A percentile compares a stretch with the other conserved stretches of the same genome.
Conservation (phyloP, 2,113 vertebrate species). For the Neogale vison region DNA sequence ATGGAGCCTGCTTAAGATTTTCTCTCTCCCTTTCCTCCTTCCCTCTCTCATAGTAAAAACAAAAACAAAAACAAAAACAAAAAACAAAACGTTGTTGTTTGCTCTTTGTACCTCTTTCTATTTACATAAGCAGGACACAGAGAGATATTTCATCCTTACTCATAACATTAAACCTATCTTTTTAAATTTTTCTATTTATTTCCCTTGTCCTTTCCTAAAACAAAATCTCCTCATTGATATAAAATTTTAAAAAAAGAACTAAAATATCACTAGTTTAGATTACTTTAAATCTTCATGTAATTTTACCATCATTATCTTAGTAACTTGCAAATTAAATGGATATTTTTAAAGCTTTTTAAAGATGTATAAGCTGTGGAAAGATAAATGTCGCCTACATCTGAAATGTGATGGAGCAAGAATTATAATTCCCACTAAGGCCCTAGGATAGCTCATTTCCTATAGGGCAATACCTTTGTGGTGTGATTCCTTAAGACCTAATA, state of each 20-base stretch:
- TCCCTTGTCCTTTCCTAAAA: background rate
- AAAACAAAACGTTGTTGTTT: background rate
- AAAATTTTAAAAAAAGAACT: background rate
- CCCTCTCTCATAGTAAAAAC: background rate
- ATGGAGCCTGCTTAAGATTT: background rate
- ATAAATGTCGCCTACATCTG: background rate
- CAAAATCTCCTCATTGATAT: background rate
- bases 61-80: background rate
- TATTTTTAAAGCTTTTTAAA: constrained; percentile 13
- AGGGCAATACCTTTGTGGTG: background rate
- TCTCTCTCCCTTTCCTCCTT: background rate
- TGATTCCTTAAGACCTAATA: background rate
- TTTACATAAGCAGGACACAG: background rate
- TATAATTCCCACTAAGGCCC: background rate
- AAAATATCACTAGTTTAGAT: background rate
- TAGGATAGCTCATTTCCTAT: background rate
- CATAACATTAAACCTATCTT: too few relatives aligned
- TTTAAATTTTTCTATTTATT: background rate
- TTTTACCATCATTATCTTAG: constrained; percentile 13
- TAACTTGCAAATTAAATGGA: background rate
- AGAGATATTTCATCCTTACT: background rate
- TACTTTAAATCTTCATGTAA: background rate
- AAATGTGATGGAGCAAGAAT: background rate
- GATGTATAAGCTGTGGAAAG: background rate
- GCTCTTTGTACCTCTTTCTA: background rate